These are phyloP conservation scores for Mythimna loreyi DNA, from an alignment of 2,888 invertebrate species.

Conservation along the genomic window DNA sequence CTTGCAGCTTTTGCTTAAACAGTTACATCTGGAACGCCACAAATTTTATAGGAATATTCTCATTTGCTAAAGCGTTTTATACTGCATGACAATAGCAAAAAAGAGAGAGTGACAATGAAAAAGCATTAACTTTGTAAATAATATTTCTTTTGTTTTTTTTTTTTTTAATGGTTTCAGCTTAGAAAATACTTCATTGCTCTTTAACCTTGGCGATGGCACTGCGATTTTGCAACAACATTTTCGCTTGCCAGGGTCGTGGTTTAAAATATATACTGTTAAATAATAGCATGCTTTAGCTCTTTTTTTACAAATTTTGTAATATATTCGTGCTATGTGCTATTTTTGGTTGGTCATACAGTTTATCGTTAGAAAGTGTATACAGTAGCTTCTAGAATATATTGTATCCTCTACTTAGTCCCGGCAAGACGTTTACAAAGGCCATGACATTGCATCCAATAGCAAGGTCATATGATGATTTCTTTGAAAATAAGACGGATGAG, in stretches of 20 bases:
- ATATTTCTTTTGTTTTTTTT: constrained; percentile 29
- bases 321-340: constrained; percentile 21
- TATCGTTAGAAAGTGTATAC: constrained; percentile 5
- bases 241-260: constrained; percentile 51
- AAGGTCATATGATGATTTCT: constrained; percentile 41
- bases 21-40: not conserved
- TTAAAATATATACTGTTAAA: constrained; percentile 47
- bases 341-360: constrained; percentile 19
- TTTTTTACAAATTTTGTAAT: constrained; percentile 45
- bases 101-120: constrained; percentile 29
- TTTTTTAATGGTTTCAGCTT: constrained; percentile 47
- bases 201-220: constrained; percentile 61
- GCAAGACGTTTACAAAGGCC: constrained; percentile 23
- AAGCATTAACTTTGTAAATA: constrained; percentile 29
- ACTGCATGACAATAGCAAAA: not conserved
- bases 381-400: constrained; percentile 7
- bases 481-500: constrained; percentile 25
- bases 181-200: constrained; percentile 42
- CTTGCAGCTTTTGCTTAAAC: not conserved
- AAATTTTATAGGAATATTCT: not conserved
- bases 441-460: constrained; percentile 40
- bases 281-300: constrained; percentile 41
- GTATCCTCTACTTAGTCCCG: not conserved
- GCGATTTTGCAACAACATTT: constrained; percentile 56
- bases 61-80: not conserved